Conservation (phyloP, 2,888 invertebrate species). For the Xestobium rufovillosum region DNA sequence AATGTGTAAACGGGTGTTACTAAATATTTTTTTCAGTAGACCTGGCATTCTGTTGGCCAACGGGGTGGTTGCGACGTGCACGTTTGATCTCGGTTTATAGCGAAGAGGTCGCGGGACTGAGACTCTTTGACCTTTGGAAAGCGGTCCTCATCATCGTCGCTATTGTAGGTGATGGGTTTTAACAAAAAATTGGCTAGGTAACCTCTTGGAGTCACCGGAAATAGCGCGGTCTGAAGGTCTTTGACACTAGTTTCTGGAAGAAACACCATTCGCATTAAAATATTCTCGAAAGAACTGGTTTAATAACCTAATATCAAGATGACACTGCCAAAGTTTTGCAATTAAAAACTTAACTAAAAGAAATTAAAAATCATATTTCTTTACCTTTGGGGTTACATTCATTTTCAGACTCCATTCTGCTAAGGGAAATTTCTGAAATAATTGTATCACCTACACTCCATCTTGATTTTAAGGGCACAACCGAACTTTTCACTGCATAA, state of each 20-base stretch:
- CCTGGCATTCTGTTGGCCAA: conserved; percentile 88
- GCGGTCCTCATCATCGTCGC: conserved; percentile 24
- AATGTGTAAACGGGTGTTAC: no score
- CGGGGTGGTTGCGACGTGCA: conserved; percentile 68
- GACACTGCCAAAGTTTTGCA: conserved; percentile 3
- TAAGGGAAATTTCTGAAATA: conserved; percentile 19
- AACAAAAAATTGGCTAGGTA: conserved; percentile 59
- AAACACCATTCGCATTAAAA: conserved; percentile 5
- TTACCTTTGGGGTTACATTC: conserved; percentile 23
- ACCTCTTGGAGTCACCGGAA: conserved; percentile 48
- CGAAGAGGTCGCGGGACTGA: conserved; percentile 58
- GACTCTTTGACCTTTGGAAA: conserved; percentile 28
- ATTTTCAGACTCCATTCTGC: conserved; percentile 25
- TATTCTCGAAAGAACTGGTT: neutral
- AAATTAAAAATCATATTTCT: conserved; percentile 2
- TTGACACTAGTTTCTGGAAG: conserved; percentile 46
- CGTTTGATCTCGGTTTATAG: conserved; percentile 31
- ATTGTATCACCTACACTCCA: conserved; percentile 30
- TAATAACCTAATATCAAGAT: neutral
- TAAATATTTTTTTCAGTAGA: no score
- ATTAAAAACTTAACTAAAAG: conserved; percentile 10
- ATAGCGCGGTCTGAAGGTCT: conserved; percentile 58
- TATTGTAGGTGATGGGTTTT: conserved; percentile 50
- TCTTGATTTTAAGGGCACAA: conserved; percentile 12
- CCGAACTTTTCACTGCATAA: neutral